Percentiles rank a stretch among this genome's conserved stretches.
phyloP scores from a whole-genome alignment of 2,888 invertebrate species.

The Synanthedon vespiformis region DNA sequence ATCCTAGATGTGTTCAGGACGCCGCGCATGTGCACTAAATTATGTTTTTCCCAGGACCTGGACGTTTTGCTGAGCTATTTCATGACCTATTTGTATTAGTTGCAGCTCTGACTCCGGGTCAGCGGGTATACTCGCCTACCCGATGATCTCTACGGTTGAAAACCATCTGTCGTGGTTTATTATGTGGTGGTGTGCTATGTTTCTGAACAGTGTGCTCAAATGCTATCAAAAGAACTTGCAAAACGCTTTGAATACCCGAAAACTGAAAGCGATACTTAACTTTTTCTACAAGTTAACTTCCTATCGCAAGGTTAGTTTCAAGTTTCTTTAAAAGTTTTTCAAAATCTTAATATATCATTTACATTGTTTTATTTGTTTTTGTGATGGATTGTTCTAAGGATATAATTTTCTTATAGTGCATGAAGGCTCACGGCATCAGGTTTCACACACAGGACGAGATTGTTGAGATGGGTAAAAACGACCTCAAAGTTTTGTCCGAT shows the following conservation, averaged over 20 bases:
- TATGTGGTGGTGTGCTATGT: constrained; percentile 92
- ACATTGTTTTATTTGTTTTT: constrained; percentile 1
- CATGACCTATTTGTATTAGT: constrained; percentile 19
- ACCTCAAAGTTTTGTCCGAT: constrained; percentile 90
- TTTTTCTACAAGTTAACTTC: constrained; percentile 91
- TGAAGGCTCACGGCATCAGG: constrained; percentile 94
- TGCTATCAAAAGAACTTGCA: constrained; percentile 93
- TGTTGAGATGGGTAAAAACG: constrained; percentile 90
- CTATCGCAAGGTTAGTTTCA: constrained; percentile 79
- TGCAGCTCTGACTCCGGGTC: constrained; percentile 81
- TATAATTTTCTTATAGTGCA: constrained; percentile 74
- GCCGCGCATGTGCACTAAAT: constrained; percentile 44
- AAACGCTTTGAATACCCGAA: constrained; percentile 86
- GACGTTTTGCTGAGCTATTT: neutral
- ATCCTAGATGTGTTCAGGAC: constrained; percentile 17
- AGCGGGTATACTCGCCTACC: constrained; percentile 90
- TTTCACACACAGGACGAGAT: constrained; percentile 93
- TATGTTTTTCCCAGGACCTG: too few species aligned
- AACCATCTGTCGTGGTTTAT: constrained; percentile 94
- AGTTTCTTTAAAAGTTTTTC: neutral
- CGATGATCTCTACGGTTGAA: constrained; percentile 94
- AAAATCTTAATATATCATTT: neutral
- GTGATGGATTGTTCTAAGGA: constrained; percentile 12
- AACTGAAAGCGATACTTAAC: constrained; percentile 89
- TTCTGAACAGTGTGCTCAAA: constrained; percentile 88